These are phyloP conservation scores for Diploptera punctata DNA, from an alignment of 2,888 invertebrate species.

Conservation along the genomic window DNA sequence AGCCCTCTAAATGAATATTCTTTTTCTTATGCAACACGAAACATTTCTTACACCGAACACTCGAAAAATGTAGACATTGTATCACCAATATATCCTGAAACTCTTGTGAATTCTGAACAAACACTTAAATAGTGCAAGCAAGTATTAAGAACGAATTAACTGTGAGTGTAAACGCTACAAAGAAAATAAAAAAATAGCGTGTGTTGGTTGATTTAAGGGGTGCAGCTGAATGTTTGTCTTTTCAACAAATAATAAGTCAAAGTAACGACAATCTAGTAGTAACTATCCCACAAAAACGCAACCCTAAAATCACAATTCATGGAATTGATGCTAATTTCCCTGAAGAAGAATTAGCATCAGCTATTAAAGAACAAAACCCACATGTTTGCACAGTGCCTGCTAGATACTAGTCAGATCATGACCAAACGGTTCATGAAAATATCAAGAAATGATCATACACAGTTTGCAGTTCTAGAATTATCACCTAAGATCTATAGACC, in stretches of 20 bases:
- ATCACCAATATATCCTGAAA: not conserved
- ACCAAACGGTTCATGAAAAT: not conserved
- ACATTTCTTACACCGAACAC: not conserved
- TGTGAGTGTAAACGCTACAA: not conserved
- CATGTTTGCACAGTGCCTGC: not conserved
- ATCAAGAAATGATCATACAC: not conserved
- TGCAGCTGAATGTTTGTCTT: too few species aligned
- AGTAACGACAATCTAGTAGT: not conserved
- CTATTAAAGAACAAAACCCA: slow-evolving; percentile 12
- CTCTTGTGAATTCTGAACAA: not conserved
- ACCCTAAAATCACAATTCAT: slow-evolving; percentile 4
- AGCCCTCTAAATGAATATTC: not conserved
- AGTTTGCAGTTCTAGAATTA: not conserved
- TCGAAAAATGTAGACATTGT: not conserved
- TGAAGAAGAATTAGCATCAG: not conserved
- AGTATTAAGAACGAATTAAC: not conserved
- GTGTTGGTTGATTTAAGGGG: too few species aligned
- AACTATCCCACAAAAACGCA: not conserved
- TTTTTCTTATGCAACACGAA: not conserved
- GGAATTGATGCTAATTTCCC: not conserved
- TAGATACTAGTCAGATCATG: not conserved
- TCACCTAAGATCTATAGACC: not conserved
- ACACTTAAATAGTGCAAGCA: too few species aligned
- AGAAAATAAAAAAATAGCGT: not conserved
- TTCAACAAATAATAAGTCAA: not conserved